These are phyloP conservation scores for Cuculus canorus DNA, from an alignment of 2,797 vertebrate genomes.

Conservation along the genomic window DNA sequence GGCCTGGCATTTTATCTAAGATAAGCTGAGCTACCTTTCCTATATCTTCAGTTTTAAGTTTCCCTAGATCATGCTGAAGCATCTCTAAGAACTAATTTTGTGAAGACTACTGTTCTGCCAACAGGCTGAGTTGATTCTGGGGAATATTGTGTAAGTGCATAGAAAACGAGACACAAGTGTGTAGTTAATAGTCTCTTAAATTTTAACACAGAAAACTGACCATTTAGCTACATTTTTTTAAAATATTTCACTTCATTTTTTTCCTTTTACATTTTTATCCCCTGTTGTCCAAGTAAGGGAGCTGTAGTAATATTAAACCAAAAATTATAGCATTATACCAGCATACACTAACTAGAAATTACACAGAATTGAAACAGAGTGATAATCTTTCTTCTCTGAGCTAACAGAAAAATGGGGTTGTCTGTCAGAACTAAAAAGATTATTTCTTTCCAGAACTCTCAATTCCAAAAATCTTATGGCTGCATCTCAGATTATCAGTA, in stretches of 20 bases:
- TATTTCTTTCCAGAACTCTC: background rate
- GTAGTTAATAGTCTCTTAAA: background rate
- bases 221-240: background rate
- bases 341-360: constrained; percentile 11
- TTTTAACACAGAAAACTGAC: background rate
- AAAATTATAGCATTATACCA: background rate
- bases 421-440: background rate
- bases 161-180: background rate
- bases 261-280: background rate
- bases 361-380: background rate
- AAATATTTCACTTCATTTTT: background rate
- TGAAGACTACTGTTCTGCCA: background rate
- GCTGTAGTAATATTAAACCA: background rate
- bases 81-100: background rate
- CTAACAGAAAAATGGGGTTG: background rate
- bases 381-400: background rate
- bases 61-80: background rate
- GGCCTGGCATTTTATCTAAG: background rate
- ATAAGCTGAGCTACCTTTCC: background rate
- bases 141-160: background rate
- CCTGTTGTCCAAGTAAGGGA: background rate
- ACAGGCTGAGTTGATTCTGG: background rate
- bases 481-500: background rate
- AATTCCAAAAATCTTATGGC: background rate
- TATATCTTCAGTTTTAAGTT: background rate